Base-by-base conservation (phyloP, 2,797 vertebrate species). In the Serranus cabrilla region DNA sequence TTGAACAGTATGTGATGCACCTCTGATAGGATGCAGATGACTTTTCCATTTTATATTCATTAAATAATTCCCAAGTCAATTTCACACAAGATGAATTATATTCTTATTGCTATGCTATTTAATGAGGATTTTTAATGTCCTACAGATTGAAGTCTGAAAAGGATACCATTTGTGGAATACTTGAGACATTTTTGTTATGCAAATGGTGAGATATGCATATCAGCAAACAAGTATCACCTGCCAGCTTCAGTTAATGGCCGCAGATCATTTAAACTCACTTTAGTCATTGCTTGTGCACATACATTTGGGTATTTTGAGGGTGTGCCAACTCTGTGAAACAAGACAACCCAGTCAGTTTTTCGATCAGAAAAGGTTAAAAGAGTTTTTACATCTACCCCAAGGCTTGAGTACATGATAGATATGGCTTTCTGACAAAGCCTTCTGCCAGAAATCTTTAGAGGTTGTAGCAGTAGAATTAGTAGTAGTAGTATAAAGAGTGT, bases 11-110 rank as follows among this genome's bases (percentile, higher is more conserved):
- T 14, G 10, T 14, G n/a, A 21, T 12, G 42, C 3, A 39, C 25
- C 20, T 27, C 20, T 42, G 42, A 51, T 58, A 52, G 49, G 42
- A 51, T 16, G 6, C 37, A 11, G 25, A 0, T 4, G 42, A 11
- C 27, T 62, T 49, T 62, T 50, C 55, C 7, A 56, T 64, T 71
- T 67, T 18, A 12, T 46, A 23, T 47, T 39, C 37, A 21, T 31
- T 5, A 23, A 25, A 58, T 11, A 58, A 73, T n/a, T 25, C 7
- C n/a, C 7, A 54, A 46, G 17, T 45, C 8, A 74, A 50, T 76
- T 83, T 72, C 71, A 86, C 68, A 80, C 34, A 56, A 42, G 51
- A 70, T 70, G 63, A 64, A 74, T 74, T 76, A 50, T 57, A 72
- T 39, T 68, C 14, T 43, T 67, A 58, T 51, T 67, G n/a, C 37